Base-by-base conservation (phyloP, 2,888 invertebrate species). In the Cheilosia urbana region DNA sequence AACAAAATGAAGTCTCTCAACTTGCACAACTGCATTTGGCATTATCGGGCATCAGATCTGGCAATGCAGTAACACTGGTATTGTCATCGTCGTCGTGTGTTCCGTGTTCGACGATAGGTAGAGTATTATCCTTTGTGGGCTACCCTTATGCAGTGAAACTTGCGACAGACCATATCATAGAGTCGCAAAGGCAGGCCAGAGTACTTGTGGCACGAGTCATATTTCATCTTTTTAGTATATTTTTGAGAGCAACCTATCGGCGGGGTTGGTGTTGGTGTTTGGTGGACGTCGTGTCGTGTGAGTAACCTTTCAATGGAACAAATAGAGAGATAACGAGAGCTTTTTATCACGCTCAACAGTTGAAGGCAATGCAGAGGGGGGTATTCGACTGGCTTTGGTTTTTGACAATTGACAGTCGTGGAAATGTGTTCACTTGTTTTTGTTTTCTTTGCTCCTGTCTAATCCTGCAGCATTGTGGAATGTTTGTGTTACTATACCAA, bases 11-110 rank as follows among this genome's bases (percentile, higher is more conserved):
- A 76, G 53, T 72, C 57, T 62, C 27, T 58, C 13, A 65, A 65
- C 42, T 53, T 49, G 71, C 71, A 66, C 62, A 72, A 72, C 78
- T 57, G 77, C 78, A 83, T 78, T 83, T 68, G 78, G 72, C 66
- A 78, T 63, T 73, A 83, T 78, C 83, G 40, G 68, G 24, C 55
- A 68, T 68, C 55, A 58, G 47, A 78, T 83, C 73, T 73, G 78
- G 78, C 72, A 78, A 78, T 68, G 72, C 68, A 51, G 78, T 66
- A 49, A 49, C 34, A 57, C 62, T 77, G 63, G 71, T 72, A 17
- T 53, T 72, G 62, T 47, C 30, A 51, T 66, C 62, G 62, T 47
- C 21, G 53, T 66, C 62, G 40, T 63, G 47, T 68, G 72, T 78
- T 63, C 81, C 76, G 57, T 65, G 68, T 78, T 68, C 30, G 63